Evolutionary conservation across 2,888 invertebrate species (phyloP), one percentile per base, ranked within the genome.

Genomic region (Arctia plantaginis): DNA sequence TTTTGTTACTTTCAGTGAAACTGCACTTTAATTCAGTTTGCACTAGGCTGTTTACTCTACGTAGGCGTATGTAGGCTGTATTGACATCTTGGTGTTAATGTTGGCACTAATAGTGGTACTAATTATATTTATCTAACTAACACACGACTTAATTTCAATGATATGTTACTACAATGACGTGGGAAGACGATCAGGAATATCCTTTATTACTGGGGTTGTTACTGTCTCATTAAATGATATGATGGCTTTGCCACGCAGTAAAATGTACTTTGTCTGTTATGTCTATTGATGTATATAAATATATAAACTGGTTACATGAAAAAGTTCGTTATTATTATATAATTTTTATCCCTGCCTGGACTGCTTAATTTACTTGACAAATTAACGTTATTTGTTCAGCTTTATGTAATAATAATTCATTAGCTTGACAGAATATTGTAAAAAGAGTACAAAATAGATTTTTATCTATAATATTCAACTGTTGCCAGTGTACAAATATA

Each of bases 101-200:
- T 83, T 74, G 51, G 62, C 66, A 71, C 77, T 76, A 79, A 83
- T 80, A 76, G 76, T 77, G 72, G 73, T 59, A 71, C 74, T 74
- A 70, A 83, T 83, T 82, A 76, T 80, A 79, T 79, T 81, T 83
- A 79, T 82, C 76, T 75, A 59, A 33, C 12, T 30, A 41, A 64
- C 33, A 41, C 44, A 72, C 7, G 39, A 47, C 73, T 44, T 33
- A 35, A 62, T 59, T 59, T 30, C 27, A 72, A 30, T 72, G 41
- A 12, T 64, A 44, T 65, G 51, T 59, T 39, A 4, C 12, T 30
- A 66, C 66, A 55, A 71, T 30, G 4, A 27, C 6, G 66, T 66
- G 35, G 55, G 30, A 30, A 27, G 18, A 35, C 33, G 18, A 71
- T 70, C 20, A 30, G 33, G 47, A 33, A 30, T 67, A 33, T 33